Evolutionary conservation across 2,797 vertebrate genomes (phyloP).

Genomic region (Carapus acus): DNA sequence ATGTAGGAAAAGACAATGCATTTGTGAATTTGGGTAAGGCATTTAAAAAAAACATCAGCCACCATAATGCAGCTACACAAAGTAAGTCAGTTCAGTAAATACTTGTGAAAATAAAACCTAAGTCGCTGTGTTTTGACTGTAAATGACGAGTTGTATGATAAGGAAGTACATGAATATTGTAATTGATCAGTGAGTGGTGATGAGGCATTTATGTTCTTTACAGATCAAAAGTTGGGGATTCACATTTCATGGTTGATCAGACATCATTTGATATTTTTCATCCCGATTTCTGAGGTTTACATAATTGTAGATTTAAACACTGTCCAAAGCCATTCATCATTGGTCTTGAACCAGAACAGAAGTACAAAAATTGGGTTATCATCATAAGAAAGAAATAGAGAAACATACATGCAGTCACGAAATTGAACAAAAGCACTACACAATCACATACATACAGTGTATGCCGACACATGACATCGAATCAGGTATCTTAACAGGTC

Average conservation of each 20-base stretch:
- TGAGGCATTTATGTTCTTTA: too few species aligned
- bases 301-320: slow-evolving; percentile 35
- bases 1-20: slow-evolving; percentile 3
- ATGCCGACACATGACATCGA: slow-evolving; percentile 14
- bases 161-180: too few species aligned
- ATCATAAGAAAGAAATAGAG: slow-evolving; percentile 22
- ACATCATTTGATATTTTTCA: too few species aligned
- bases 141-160: too few species aligned
- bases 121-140: not conserved
- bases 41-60: too few species aligned
- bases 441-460: slow-evolving; percentile 24
- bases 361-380: not conserved
- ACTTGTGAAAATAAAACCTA: not conserved
- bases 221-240: too few species aligned
- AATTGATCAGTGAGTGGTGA: too few species aligned
- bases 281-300: too few species aligned
- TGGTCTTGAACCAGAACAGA: slow-evolving; percentile 36
- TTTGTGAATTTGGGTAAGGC: not conserved
- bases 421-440: slow-evolving; percentile 1
- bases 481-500: slow-evolving; percentile 16
- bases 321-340: slow-evolving; percentile 36
- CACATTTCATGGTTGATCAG: too few species aligned
- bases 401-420: slow-evolving; percentile 10
- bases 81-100: not conserved
- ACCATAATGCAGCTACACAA: not conserved